Percentiles rank a stretch among this genome's conserved stretches.
Evolutionary conservation across 2,113 vertebrate genomes (phyloP).

Genomic region (Bos taurus): ARS-UCD2.0 NC_037346.1:32821001-32821500

Average conservation of each 20-base stretch:
- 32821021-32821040: too few species aligned
- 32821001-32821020: rapidly evolving
- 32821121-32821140: rapidly evolving
- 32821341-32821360: background rate
- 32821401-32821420: background rate
- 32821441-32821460: background rate
- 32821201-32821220: background rate
- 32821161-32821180: background rate
- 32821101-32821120: background rate
- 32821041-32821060: background rate
- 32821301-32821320: background rate
- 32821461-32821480: background rate
- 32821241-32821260: background rate
- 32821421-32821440: background rate
- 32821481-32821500: background rate
- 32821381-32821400: background rate
- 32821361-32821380: too few species aligned
- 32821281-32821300: background rate
- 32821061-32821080: background rate
- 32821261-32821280: too few species aligned
- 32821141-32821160: background rate
- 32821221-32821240: background rate
- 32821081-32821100: background rate
- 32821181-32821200: background rate
- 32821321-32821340: background rate